Evolutionary conservation across 2,888 invertebrate genomes (phyloP).

Genomic region (Lampropteryx suffumata): DNA sequence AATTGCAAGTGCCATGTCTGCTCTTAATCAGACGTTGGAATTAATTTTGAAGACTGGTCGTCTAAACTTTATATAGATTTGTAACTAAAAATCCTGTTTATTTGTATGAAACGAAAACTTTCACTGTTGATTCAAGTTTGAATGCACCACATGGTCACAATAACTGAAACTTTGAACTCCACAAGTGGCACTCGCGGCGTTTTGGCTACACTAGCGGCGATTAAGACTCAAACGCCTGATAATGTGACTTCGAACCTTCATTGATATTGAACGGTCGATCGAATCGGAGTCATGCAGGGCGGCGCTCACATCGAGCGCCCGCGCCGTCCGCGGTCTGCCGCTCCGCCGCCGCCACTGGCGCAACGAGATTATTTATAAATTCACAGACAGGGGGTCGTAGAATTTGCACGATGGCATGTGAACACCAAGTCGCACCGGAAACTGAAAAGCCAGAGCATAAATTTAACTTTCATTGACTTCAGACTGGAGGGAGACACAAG

Average conservation of each 20-base stretch:
- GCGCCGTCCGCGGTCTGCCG: constrained; percentile 80
- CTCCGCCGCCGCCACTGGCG: constrained; percentile 81
- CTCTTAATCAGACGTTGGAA: constrained; percentile 51
- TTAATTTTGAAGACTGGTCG: constrained; percentile 45
- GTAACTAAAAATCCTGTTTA: constrained; percentile 2
- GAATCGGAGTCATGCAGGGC: constrained; percentile 65
- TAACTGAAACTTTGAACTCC: constrained; percentile 18
- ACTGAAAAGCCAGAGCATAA: constrained; percentile 29
- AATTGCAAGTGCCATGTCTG: constrained; percentile 60
- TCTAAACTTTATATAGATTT: constrained; percentile 17
- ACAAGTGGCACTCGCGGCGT: constrained; percentile 41
- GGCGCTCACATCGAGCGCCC: constrained; percentile 76
- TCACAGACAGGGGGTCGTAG: constrained; percentile 81
- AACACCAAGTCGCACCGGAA: constrained; percentile 69
- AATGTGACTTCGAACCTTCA: constrained; percentile 28
- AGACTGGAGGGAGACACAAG: no score
- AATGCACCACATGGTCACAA: constrained; percentile 39
- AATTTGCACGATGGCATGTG: constrained; percentile 74
- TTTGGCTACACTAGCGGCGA: constrained; percentile 10
- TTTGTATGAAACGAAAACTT: constrained; percentile 16
- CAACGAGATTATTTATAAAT: constrained; percentile 81
- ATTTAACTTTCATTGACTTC: not conserved
- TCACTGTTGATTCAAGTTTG: constrained; percentile 24
- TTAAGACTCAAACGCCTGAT: constrained; percentile 6
- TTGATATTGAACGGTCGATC: constrained; percentile 18